Percentiles rank a stretch among this genome's conserved stretches.
These are phyloP conservation scores for Ammodytes marinus DNA, from an alignment of 2,113 vertebrate species.

Conservation along the genomic window DNA sequence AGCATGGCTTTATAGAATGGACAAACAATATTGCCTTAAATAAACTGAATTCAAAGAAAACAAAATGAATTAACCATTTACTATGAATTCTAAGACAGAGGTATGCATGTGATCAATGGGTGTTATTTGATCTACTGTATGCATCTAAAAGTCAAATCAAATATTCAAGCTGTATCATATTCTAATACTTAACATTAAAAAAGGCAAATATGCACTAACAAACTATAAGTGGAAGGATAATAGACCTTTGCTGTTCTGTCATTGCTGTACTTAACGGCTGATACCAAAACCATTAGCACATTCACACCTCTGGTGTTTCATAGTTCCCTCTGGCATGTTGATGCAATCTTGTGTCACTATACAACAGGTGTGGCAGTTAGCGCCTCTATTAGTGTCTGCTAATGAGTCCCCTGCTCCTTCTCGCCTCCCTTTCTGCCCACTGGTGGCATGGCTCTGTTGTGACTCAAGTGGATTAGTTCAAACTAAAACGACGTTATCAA, in stretches of 20 bases:
- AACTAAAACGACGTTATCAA: neutral
- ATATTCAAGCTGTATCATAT: neutral
- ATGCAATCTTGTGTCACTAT: constrained; percentile 56
- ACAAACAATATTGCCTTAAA: too few species aligned
- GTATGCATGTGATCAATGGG: neutral
- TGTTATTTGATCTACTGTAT: neutral
- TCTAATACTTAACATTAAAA: neutral
- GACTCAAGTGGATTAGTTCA: constrained; percentile 1
- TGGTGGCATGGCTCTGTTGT: constrained; percentile 21
- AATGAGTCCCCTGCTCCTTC: constrained; percentile 56
- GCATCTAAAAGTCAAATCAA: neutral
- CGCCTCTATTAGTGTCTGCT: constrained; percentile 47
- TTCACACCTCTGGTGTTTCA: constrained; percentile 33
- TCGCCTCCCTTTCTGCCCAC: constrained; percentile 34
- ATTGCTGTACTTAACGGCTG: neutral
- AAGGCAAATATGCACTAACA: neutral
- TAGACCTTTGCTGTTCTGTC: neutral
- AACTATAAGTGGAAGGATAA: neutral
- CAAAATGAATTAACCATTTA: too few species aligned
- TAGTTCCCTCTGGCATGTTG: constrained; percentile 53
- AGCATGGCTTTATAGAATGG: too few species aligned
- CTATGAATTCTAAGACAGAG: too few species aligned
- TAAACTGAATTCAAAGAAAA: too few species aligned
- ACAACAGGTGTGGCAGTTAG: constrained; percentile 50
- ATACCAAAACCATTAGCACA: constrained; percentile 29